A percentile compares a stretch with the other conserved stretches of the same genome.
Conservation (phyloP, 1,140 invertebrate genomes). For the Scaptomyza hsui region DNA sequence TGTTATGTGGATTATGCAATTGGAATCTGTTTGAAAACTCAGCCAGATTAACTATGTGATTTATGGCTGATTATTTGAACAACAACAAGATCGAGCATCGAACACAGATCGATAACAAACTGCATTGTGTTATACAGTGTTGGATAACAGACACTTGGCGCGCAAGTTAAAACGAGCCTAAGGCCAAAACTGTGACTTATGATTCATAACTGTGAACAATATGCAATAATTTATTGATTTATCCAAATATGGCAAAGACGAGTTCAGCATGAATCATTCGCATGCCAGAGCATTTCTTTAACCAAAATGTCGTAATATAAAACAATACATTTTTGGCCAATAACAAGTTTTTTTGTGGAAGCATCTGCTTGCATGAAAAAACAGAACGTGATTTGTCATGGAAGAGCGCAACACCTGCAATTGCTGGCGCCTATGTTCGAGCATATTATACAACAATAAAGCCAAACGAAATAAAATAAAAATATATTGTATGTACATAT, state of each 20-base stretch:
- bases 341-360: background rate
- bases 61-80: background rate
- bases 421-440: conserved; percentile 29
- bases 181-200: no score
- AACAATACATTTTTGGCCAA: background rate
- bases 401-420: conserved; percentile 12
- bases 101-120: conserved; percentile 21
- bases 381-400: conserved; percentile 29
- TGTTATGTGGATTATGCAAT: conserved; percentile 20
- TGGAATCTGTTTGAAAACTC: conserved; percentile 10
- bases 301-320: conserved; percentile 18
- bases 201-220: conserved; percentile 20
- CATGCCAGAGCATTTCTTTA: conserved; percentile 7
- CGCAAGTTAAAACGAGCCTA: no score
- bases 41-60: conserved; percentile 6
- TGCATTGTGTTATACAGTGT: conserved; percentile 7
- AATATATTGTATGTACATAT: background rate
- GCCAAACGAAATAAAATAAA: conserved; percentile 16
- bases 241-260: conserved; percentile 56
- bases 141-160: no score
- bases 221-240: conserved; percentile 41
- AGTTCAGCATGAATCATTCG: conserved; percentile 54
- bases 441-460: conserved; percentile 32
- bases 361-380: background rate
- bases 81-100: background rate